Conservation (phyloP, 2,797 vertebrate species). For the Arremon aurantiirostris region DNA sequence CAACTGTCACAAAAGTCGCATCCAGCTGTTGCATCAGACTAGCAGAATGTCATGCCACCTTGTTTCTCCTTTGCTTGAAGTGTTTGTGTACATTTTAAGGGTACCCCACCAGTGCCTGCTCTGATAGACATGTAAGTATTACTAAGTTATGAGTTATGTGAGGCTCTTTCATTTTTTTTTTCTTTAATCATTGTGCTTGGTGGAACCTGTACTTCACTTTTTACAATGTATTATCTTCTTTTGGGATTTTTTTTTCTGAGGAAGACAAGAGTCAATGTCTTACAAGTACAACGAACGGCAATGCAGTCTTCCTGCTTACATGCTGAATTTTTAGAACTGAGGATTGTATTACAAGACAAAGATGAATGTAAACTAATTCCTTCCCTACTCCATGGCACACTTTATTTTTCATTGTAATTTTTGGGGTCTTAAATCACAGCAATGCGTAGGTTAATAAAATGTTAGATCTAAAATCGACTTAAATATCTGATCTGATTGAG, state of each 20-base stretch:
- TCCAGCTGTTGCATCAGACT: conserved; percentile 5
- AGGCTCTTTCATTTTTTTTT: not conserved
- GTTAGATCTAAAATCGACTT: conserved; percentile 43
- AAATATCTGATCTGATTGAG: conserved; percentile 52
- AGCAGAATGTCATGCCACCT: conserved; percentile 21
- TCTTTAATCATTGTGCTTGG: conserved; percentile 20
- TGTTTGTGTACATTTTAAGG: not conserved
- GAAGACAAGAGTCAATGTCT: conserved; percentile 67
- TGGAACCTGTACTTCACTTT: conserved; percentile 61
- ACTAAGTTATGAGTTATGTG: conserved; percentile 34
- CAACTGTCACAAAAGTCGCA: not conserved
- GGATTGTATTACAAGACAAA: conserved; percentile 93
- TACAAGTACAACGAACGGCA: conserved; percentile 59
- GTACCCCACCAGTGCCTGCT: conserved; percentile 62
- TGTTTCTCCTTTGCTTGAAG: conserved; percentile 38
- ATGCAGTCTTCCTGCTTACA: conserved; percentile 74
- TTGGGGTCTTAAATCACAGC: conserved; percentile 58
- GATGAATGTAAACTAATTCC: conserved; percentile 91
- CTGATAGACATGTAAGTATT: conserved; percentile 39
- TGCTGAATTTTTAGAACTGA: conserved; percentile 75
- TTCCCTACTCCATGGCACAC: conserved; percentile 21
- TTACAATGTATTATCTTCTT: conserved; percentile 63
- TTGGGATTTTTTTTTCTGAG: conserved; percentile 35
- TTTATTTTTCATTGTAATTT: conserved; percentile 71
- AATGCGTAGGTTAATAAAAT: conserved; percentile 32